Evolutionary conservation across 2,888 invertebrate species (phyloP), one percentile per base, ranked within the genome.

Genomic region (Hipparchia semele): DNA sequence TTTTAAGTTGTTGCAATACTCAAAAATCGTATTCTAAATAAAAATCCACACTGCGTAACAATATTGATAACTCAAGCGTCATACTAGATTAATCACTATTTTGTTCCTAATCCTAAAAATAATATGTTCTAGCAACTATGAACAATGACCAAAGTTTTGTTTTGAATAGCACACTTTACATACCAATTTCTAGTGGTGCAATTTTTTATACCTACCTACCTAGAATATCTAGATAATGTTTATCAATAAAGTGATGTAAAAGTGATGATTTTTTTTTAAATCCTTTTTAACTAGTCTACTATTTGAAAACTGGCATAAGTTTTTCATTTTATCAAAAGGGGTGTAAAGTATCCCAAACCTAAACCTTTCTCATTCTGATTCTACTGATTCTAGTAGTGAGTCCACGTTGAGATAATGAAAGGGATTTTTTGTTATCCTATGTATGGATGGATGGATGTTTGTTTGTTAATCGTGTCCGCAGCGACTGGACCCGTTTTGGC

Each of bases 1-100:
- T 60, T 66, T 61, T 23, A 53, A 69, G 51, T 60, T 51, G 53
- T 12, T 67, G 13, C 53, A 60, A 69, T 39, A 39, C 53, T 39
- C 5, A 54, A 61, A 45, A 39, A 45, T 12, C 8, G 10, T 49
- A 8, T 49, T 49, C 49, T 49, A 39, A 39, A 12, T 0, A 5
- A 39, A 39, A 60, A 39, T 39, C 10, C 39, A 39, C 2, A 39
- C 39, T 60, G 6, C 39, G 12, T 60, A 54, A 6, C 60, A 3
- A 49, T 49, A 6, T 49, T 49, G 4, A 46, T 46, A 46, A 46
- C 46, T 7, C 49, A 49, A 49, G 8, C 49, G 49, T 7, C n/a
- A 33, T 60, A 23, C 23, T 23, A 9, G 3, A 39, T 39, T 12
- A 10, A 3, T 5, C 39, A 33, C 10, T 45, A 46, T 58, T 39